Conservation (phyloP, 1,140 invertebrate species). For the Drosophila repletoides region DNA sequence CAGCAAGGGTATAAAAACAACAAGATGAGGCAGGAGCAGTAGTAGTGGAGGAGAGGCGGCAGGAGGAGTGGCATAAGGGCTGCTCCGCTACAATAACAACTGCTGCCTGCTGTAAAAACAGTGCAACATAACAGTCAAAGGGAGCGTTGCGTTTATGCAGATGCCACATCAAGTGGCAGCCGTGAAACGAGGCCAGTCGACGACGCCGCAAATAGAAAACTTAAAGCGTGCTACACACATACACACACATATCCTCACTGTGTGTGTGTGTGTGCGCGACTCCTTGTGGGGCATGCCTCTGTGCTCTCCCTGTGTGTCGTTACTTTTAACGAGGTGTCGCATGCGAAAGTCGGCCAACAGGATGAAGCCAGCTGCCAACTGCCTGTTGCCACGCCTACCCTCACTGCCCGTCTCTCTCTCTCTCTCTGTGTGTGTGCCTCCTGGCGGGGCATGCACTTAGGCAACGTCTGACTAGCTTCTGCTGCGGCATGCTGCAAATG, state of each 20-base stretch:
- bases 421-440: background rate
- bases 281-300: constrained; percentile 49
- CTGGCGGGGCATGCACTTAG: no score
- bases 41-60: no score
- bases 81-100: constrained; percentile 19
- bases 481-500: constrained; percentile 71
- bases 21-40: no score
- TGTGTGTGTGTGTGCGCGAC: constrained; percentile 1
- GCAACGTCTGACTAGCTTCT: constrained; percentile 22
- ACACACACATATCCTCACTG: constrained; percentile 9
- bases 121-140: constrained; percentile 26
- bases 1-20: background rate
- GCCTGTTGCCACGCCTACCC: constrained; percentile 55
- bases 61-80: no score
- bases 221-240: constrained; percentile 59
- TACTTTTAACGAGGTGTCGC: constrained; percentile 80
- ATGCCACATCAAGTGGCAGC: constrained; percentile 69
- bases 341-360: constrained; percentile 65
- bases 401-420: background rate
- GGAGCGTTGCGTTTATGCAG: constrained; percentile 69
- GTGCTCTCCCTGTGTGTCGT: constrained; percentile 61
- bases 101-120: constrained; percentile 14
- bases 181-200: constrained; percentile 64
- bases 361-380: constrained; percentile 30
- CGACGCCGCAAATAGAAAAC: constrained; percentile 53